phyloP scores from a whole-genome alignment of 2,888 invertebrate genomes.

The Pediacus dermestoides region DNA sequence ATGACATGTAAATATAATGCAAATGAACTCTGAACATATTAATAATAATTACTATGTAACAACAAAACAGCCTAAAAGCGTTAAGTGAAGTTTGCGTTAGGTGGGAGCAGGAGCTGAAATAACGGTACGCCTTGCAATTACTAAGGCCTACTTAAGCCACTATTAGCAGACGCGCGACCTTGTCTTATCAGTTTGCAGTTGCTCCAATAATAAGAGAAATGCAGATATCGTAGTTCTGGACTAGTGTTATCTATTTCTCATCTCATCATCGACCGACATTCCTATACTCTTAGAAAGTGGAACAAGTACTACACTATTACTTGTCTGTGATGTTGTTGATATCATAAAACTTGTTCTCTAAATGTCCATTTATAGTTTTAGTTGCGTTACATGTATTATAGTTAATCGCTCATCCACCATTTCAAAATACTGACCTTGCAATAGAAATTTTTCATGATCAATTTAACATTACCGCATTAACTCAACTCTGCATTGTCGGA shows the following conservation, averaged over 20 bases:
- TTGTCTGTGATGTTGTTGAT: slow-evolving; percentile 15
- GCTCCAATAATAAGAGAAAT: slow-evolving; percentile 31
- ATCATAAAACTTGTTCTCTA: slow-evolving; percentile 17
- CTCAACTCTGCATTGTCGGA: slow-evolving; percentile 16
- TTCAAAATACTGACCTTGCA: slow-evolving; percentile 11
- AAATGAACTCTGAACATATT: slow-evolving; percentile 1
- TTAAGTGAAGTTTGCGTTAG: no score
- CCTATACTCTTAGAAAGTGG: slow-evolving; percentile 39
- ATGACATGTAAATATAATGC: slow-evolving; percentile 1
- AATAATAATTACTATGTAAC: no score
- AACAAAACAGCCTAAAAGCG: no score
- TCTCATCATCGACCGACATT: slow-evolving; percentile 39
- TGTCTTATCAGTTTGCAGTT: slow-evolving; percentile 26
- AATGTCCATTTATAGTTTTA: slow-evolving; percentile 20
- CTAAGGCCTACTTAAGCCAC: slow-evolving; percentile 25
- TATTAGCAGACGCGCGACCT: slow-evolving; percentile 29
- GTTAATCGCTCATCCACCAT: not conserved
- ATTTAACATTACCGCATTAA: slow-evolving; percentile 1
- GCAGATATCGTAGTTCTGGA: slow-evolving; percentile 27
- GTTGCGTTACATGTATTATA: slow-evolving; percentile 12
- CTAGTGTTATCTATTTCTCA: slow-evolving; percentile 37
- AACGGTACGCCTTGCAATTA: slow-evolving; percentile 28
- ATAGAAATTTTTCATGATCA: slow-evolving; percentile 7
- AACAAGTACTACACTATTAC: slow-evolving; percentile 32
- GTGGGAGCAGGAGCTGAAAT: slow-evolving; percentile 15